Evolutionary conservation across 2,113 vertebrate genomes (phyloP).

Genomic region (Hemibagrus wyckioides): DNA sequence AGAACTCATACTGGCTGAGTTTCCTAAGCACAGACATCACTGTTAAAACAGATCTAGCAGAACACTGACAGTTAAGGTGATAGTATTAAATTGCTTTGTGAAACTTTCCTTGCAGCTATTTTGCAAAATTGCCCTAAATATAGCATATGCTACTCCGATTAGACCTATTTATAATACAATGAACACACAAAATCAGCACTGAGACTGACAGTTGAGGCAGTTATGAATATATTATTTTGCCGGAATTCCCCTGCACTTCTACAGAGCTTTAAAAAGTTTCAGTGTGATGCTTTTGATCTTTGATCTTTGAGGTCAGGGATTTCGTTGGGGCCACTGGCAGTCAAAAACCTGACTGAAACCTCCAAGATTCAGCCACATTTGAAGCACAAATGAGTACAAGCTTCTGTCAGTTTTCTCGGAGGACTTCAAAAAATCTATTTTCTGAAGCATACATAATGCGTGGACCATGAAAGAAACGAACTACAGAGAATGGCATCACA

Average conservation of each 20-base stretch:
- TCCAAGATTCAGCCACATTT: neutral
- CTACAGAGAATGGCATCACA: neutral
- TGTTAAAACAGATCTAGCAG: neutral
- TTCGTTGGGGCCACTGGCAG: neutral
- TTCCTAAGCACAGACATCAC: neutral
- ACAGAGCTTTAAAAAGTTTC: neutral
- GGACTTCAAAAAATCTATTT: neutral
- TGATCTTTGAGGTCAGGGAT: neutral
- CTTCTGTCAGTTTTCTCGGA: neutral
- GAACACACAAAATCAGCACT: neutral
- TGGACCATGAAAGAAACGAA: neutral
- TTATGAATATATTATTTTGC: neutral
- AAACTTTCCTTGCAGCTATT: neutral
- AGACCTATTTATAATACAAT: neutral
- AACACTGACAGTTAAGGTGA: neutral
- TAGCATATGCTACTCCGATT: neutral
- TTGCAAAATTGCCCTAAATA: neutral
- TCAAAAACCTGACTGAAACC: neutral
- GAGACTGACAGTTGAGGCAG: neutral
- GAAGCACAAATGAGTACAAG: neutral
- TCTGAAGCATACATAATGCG: neutral
- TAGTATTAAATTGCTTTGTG: neutral
- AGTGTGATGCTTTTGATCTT: too few species aligned
- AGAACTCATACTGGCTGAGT: neutral
- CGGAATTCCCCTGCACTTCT: neutral